Base-by-base conservation (phyloP, 2,888 invertebrate genomes). In the Hipparchia semele region DNA sequence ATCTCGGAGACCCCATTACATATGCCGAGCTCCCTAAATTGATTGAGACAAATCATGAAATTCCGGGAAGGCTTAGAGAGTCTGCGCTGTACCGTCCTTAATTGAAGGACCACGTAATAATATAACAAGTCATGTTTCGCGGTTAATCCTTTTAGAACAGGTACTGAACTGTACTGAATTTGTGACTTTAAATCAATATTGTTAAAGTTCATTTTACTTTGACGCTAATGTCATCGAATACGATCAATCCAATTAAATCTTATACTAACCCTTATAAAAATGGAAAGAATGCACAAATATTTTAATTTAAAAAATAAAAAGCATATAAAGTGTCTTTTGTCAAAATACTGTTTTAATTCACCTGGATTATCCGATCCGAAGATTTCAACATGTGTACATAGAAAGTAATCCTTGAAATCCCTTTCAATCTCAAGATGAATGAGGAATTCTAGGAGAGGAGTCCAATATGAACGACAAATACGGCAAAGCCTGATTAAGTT, bases 11-110 rank as follows among this genome's bases (percentile, higher is more conserved):
- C 49, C 58, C 56, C 68, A 58, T 68, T 68, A 46, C 0, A 60
- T 68, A 59, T 51, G 23, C 51, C 33, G 33, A 46, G 49, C 33
- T 49, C 59, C 59, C 51, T 51, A 68, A 59, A 7, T 49, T 49
- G 59, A 59, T 68, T 59, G 68, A 60, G 59, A 68, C 68, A 68
- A 68, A 68, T 68, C 59, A 68, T 51, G 46, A 59, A 68, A 68
- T 58, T 58, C 23, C 58, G 58, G 13, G 46, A 7, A 13, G 56
- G 56, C n/a, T 56, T 39, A 68, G 60, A 60, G 33, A 59, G 51
- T n/a, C 68, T 51, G 23, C 49, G 64, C 65, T 5, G 13, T 51
- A 33, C 51, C 64, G 51, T 13, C 64, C 49, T 10, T 13, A 13
- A 10, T 49, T 6, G 12, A 51, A 51, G 49, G 51, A 6, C 12